Evolutionary conservation across 2,113 vertebrate genomes (phyloP), one percentile per base, ranked within the genome.

Genomic region (Nansenia antarctica): DNA sequence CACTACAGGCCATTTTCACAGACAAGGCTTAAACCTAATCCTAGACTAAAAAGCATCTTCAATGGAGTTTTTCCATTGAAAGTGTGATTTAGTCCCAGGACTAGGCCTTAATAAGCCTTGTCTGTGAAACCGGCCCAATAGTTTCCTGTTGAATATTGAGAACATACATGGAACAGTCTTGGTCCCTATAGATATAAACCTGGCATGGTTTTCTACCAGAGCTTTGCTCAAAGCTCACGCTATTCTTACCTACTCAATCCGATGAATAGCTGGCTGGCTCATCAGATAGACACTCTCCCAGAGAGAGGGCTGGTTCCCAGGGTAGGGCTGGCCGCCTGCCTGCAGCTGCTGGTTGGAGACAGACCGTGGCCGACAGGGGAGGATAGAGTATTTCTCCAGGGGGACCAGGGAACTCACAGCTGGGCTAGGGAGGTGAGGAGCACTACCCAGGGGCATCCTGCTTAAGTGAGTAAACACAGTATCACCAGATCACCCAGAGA

Each of bases 381-480:
- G 77, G 77, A 62, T 24, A 54, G 54, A 69, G 81, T 30, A 24
- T 62, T 71, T 69, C 77, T 86, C 62, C 65, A 42, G 73, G 63
- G 69, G 73, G 7, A 1, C 45, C 52, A 55, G 62, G 70, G 57
- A 32, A 8, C 63, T 62, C 65, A 61, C 82, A 80, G 62, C 71
- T 70, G 65, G 81, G 32, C 62, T 47, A 49, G 32, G 3, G 82
- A 79, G 72, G 79, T 70, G 69, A 64, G 66, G 70, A 52, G 57
- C 53, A 20, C 74, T 2, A 61, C 73, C 79, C 76, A 9, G 68
- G 80, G 68, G 14, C 42, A 31, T 61, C 42, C 63, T 70, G 79
- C 77, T 77, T 49, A 62, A 76, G 82, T 87, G 81, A 86, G 73
- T 79, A 90, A 84, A 87, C 75, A 78, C 62, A 49, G 54, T 59